Evolutionary conservation across 2,797 vertebrate species (phyloP).

Genomic region (Cetoscarus ocellatus): DNA sequence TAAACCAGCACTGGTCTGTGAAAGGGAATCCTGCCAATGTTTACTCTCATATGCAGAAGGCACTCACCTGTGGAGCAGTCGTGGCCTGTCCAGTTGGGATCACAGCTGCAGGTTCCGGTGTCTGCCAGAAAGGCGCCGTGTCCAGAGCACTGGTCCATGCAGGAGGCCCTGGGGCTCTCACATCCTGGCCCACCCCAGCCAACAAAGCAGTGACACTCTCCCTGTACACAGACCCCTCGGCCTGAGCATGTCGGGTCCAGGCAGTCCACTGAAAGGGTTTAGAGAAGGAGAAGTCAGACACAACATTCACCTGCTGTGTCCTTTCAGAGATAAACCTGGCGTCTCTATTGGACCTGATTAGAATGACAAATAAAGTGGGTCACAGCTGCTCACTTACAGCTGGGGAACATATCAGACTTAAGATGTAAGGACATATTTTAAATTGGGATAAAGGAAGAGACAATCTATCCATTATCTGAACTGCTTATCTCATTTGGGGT

Average conservation of each 20-base stretch:
- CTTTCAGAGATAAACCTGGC: constrained; percentile 43
- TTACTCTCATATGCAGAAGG: constrained; percentile 41
- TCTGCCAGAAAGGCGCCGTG: constrained; percentile 94
- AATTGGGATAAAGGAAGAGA: no score
- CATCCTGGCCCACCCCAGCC: constrained; percentile 97
- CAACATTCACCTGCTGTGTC: constrained; percentile 59
- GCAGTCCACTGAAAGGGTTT: constrained; percentile 91
- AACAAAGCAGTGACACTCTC: constrained; percentile 96
- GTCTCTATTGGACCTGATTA: constrained; percentile 42
- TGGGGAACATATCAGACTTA: no score
- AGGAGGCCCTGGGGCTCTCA: constrained; percentile 93
- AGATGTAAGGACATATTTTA: no score
- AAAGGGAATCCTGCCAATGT: constrained; percentile 30
- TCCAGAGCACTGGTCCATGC: constrained; percentile 97
- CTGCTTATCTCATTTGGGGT: no score
- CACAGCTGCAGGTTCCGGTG: constrained; percentile 93
- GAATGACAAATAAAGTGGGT: constrained; percentile 43
- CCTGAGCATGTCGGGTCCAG: constrained; percentile 97
- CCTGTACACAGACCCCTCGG: constrained; percentile 94
- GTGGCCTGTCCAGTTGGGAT: constrained; percentile 96
- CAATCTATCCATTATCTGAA: no score
- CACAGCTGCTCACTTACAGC: constrained; percentile 21
- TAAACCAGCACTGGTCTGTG: constrained; percentile 16
- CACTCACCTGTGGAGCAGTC: constrained; percentile 95
- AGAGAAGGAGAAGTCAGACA: constrained; percentile 57